Percentiles rank a stretch among this genome's conserved stretches.
Conservation (phyloP, 2,797 vertebrate genomes). For the Perodicticus potto region DNA sequence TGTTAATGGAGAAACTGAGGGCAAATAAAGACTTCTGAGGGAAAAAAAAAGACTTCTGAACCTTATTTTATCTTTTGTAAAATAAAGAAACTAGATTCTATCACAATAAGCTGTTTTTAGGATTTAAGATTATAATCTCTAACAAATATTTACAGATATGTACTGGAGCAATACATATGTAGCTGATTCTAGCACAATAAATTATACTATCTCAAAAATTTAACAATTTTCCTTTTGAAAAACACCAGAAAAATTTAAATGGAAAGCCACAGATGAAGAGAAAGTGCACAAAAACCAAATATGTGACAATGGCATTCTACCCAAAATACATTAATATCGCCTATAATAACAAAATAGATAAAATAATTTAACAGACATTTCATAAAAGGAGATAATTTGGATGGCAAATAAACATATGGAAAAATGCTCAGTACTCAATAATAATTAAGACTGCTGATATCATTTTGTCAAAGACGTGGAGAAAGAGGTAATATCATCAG, state of each 20-base stretch:
- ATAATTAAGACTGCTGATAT: not conserved
- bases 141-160: not conserved
- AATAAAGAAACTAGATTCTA: not conserved
- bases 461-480: not conserved
- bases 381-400: not conserved
- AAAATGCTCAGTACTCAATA: not conserved
- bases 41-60: not conserved
- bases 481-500: not conserved
- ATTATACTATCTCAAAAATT: not conserved
- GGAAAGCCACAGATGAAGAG: not conserved
- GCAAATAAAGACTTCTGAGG: not conserved
- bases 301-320: not conserved
- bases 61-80: not conserved
- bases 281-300: conserved; percentile 2
- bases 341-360: not conserved
- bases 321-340: not conserved
- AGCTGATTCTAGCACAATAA: not conserved
- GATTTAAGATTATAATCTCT: not conserved
- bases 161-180: not conserved
- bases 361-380: not conserved
- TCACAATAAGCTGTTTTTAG: not conserved
- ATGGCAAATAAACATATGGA: not conserved
- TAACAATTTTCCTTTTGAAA: conserved; percentile 46
- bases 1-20: not conserved
- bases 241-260: conserved; percentile 9